Percentiles rank a stretch among this genome's conserved stretches.
Conservation (phyloP, 1,140 invertebrate genomes). For the Thaumetopoea pityocampa region DNA sequence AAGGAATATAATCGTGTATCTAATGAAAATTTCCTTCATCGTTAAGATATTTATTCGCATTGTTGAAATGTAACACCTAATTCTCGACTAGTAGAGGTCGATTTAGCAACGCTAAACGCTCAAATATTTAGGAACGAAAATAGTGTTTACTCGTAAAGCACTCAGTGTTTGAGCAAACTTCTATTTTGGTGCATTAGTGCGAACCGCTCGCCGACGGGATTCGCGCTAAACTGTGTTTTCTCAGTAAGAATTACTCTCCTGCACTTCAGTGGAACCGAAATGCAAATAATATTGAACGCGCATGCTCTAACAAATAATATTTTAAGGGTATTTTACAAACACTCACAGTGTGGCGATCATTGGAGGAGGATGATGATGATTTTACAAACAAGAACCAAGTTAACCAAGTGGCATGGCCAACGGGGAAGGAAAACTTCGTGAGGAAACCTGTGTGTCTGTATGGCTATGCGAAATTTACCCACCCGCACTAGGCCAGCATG, state of each 20-base stretch:
- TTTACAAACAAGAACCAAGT: no score
- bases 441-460: no score
- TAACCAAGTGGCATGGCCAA: no score
- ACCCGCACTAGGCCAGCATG: no score
- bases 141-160: slow-evolving; percentile 71
- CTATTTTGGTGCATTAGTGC: slow-evolving; percentile 67
- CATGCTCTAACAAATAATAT: no score
- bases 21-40: neutral
- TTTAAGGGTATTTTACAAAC: no score
- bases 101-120: slow-evolving; percentile 3
- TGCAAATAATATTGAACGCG: no score
- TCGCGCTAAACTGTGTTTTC: slow-evolving; percentile 55
- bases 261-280: slow-evolving; percentile 30
- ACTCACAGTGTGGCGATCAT: no score
- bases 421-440: no score
- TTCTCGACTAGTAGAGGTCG: slow-evolving; percentile 16
- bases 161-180: slow-evolving; percentile 68
- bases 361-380: no score
- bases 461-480: no score
- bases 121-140: slow-evolving; percentile 48
- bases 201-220: slow-evolving; percentile 43
- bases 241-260: slow-evolving; percentile 43
- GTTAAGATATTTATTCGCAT: slow-evolving; percentile 1
- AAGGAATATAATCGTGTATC: slow-evolving; percentile 1
- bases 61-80: slow-evolving; percentile 16